phyloP scores from a whole-genome alignment of 2,888 invertebrate species.

The Chymomyza amoena region DNA sequence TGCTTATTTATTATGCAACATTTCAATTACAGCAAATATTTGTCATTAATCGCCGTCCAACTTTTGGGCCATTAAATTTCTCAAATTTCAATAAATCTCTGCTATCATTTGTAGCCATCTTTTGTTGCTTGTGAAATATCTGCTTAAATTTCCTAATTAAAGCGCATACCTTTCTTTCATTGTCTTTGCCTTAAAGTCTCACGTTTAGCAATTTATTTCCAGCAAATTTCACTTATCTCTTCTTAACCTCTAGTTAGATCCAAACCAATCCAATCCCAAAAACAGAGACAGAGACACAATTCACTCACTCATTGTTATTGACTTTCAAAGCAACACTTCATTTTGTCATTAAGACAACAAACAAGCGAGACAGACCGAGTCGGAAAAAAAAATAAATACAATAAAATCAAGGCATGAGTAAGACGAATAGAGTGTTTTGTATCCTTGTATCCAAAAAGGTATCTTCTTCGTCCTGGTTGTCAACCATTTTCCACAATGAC shows the following conservation, averaged over 20 bases:
- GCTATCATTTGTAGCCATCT: not conserved
- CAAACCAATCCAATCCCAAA: not conserved
- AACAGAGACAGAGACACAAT: not conserved
- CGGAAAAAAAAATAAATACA: conserved; percentile 17
- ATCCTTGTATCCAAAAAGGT: too few relatives aligned
- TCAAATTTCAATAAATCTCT: not conserved
- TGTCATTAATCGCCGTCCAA: not conserved
- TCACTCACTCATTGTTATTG: conserved; percentile 3
- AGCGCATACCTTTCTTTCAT: not conserved
- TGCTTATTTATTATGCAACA: not conserved
- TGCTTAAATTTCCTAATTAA: not conserved
- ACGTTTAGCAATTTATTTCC: not conserved
- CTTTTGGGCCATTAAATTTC: not conserved
- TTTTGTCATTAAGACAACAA: conserved; percentile 8
- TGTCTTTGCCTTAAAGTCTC: not conserved
- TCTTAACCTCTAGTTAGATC: not conserved
- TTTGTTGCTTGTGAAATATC: not conserved
- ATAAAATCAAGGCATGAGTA: not conserved
- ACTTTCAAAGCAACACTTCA: not conserved
- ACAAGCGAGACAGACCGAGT: conserved; percentile 15
- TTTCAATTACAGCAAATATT: not conserved
- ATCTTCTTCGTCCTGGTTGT: not conserved
- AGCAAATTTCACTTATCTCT: not conserved
- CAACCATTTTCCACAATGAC: conserved; percentile 18
- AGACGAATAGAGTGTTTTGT: too few relatives aligned